Evolutionary conservation across 2,113 vertebrate species (phyloP), one percentile per base, ranked within the genome.

Genomic region (Macrotus californicus): DNA sequence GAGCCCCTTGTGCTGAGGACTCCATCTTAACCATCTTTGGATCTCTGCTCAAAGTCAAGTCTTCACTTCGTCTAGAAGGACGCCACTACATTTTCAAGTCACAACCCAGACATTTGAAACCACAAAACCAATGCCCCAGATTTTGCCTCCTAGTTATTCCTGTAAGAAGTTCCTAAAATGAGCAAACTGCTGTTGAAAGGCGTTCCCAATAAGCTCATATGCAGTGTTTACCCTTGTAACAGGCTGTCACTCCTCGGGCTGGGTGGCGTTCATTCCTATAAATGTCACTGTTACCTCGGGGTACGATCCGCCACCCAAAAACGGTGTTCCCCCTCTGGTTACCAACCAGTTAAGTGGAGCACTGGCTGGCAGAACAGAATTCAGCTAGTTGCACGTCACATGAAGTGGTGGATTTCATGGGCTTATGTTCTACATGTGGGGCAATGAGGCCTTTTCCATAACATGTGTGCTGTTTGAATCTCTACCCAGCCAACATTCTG

Each of bases 51-150:
- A 16, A 88, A 80, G 50, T 22, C 7, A 75, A 18, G 22, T 34
- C 93, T 79, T 31, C 13, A 3, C 67, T 50, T 46, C 26, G 9
- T 64, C 29, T 59, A 59, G 39, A 66, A 89, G 5, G 21, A 93
- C 31, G 69, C 73, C 31, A 22, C 83, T 64, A 81, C 31, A 48
- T 91, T 76, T 15, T 41, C 26, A 72, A 89, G 76, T 26, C 8
- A 67, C 81, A 69, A 34, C 22, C 50, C 76, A 94, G 75, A 75
- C 80, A 70, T 43, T 83, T 80, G 73, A 87, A 94, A 89, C 0
- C 59, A 56, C 64, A 84, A 81, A 86, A 73, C 21, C 36, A 31
- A 11, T 39, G 84, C 10, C 79, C 79, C 26, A 67, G 84, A 79
- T 70, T 54, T 67, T 73, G 41, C 91, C 61, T 89, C 85, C 48